Conservation (phyloP, 2,113 vertebrate genomes). For the Marmota monax region DNA sequence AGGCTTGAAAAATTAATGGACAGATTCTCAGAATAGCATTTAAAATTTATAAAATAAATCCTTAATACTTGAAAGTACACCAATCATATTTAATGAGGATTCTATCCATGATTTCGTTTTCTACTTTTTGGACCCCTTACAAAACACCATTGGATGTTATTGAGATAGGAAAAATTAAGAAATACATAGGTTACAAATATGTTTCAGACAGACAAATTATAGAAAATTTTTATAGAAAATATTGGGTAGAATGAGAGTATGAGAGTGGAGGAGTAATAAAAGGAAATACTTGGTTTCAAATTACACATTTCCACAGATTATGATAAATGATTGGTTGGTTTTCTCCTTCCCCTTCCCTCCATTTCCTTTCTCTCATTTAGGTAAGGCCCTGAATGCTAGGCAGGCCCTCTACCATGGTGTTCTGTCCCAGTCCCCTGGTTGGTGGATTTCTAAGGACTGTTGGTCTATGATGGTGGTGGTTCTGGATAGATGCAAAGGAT, state of each 20-base stretch:
- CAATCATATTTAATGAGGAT: background rate
- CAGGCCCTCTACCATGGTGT: background rate
- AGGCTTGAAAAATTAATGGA: background rate
- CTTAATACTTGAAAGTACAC: background rate
- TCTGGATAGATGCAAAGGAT: background rate
- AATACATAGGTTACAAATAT: background rate
- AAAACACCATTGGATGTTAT: background rate
- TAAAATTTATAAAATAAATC: background rate
- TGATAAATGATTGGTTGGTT: background rate
- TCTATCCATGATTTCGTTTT: background rate
- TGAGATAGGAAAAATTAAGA: background rate
- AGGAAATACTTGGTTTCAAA: background rate
- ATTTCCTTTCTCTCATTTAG: background rate
- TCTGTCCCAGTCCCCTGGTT: background rate
- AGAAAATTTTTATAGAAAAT: background rate
- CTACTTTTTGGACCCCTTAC: background rate
- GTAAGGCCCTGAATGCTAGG: background rate
- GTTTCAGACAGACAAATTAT: background rate
- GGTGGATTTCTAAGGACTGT: no score
- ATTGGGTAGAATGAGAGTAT: background rate
- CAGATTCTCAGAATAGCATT: background rate
- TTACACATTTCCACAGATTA: background rate
- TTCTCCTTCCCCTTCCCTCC: background rate
- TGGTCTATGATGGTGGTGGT: no score
- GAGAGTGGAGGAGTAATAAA: background rate